Conservation (phyloP, 2,797 vertebrate species). For the Sparus aurata region DNA sequence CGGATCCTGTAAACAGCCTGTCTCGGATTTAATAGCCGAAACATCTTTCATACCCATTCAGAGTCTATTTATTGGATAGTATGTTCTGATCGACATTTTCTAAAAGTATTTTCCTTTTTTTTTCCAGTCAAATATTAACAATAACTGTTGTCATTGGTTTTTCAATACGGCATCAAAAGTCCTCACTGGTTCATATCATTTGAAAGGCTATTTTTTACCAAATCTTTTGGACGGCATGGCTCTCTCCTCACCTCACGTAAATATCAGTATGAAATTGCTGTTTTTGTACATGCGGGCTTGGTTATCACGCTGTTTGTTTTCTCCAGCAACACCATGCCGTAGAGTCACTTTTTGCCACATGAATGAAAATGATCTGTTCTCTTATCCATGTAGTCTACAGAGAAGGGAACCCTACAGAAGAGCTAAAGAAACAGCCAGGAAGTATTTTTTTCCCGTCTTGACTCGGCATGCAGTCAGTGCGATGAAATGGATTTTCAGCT, state of each 20-base stretch:
- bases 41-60: slow-evolving; percentile 4
- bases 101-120: not conserved
- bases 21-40: slow-evolving; percentile 16
- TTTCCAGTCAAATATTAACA: not conserved
- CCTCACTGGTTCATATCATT: not conserved
- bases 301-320: slow-evolving; percentile 4
- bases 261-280: not conserved
- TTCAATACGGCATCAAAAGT: not conserved
- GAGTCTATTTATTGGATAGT: slow-evolving; percentile 6
- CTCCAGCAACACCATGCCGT: slow-evolving; percentile 5
- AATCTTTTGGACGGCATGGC: not conserved
- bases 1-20: slow-evolving; percentile 42
- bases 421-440: not conserved
- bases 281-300: not conserved
- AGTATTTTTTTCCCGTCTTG: not conserved
- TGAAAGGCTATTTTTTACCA: not conserved
- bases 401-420: not conserved
- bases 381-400: not conserved
- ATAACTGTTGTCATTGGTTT: not conserved
- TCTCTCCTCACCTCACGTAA: not conserved
- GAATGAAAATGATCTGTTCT: not conserved
- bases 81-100: not conserved
- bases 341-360: slow-evolving; percentile 18
- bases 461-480: slow-evolving; percentile 17
- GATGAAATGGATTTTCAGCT: slow-evolving; percentile 40